These are phyloP conservation scores for Mylabris phalerata DNA, from an alignment of 1,140 invertebrate species.

Conservation along the genomic window DNA sequence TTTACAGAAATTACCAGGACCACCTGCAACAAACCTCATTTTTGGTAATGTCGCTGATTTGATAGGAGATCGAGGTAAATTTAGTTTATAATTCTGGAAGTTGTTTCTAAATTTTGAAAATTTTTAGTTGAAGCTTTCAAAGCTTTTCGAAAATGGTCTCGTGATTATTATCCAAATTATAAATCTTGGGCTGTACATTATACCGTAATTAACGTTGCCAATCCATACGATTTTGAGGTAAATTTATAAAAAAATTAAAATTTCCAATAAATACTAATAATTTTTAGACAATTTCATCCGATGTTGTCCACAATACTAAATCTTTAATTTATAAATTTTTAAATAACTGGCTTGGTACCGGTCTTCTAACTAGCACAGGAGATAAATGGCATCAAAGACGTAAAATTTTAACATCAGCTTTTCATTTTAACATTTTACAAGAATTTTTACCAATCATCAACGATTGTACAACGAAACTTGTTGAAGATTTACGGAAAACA, in stretches of 20 bases:
- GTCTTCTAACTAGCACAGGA: too few species aligned
- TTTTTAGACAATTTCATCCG: too few species aligned
- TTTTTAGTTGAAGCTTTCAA: neutral
- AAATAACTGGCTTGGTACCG: too few species aligned
- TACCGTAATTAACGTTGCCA: too few species aligned
- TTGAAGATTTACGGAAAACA: slow-evolving; percentile 31
- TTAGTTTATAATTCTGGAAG: neutral
- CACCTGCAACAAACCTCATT: neutral
- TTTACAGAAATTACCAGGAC: neutral
- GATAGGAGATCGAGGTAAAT: neutral
- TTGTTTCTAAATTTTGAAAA: neutral
- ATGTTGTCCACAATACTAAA: too few species aligned
- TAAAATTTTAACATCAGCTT: too few species aligned
- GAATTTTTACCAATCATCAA: slow-evolving; percentile 53
- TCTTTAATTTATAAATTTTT: too few species aligned
- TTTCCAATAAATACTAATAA: too few species aligned
- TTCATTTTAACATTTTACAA: neutral
- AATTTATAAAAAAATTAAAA: too few species aligned
- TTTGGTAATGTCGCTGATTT: neutral
- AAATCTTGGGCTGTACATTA: too few species aligned
- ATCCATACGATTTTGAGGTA: too few species aligned
- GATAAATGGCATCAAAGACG: too few species aligned
- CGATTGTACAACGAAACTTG: slow-evolving; percentile 53
- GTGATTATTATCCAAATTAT: neutral
- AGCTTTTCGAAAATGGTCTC: slow-evolving; percentile 1